Base-by-base conservation (phyloP, 2,113 vertebrate genomes). In the Alces alces region DNA sequence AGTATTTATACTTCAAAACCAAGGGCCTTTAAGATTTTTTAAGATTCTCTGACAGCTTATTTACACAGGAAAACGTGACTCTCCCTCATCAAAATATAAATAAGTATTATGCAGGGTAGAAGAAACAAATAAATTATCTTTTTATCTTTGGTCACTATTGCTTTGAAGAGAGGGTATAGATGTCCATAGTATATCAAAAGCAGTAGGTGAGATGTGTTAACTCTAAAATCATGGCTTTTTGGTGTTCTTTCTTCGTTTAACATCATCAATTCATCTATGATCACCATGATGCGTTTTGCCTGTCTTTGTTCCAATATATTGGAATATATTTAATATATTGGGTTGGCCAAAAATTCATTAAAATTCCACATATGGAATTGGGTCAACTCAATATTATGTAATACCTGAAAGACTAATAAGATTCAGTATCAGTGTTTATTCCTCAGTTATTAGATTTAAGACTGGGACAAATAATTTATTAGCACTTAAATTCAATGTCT, bases 1-100 rank as follows among this genome's bases (percentile, higher is more conserved):
- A 86, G 47, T 82, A 47, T 70, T 96, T 98, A 93, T 79, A 66
- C 25, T 95, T 97, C 55, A 84, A 96, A 97, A 95, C 30, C 30
- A 90, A 33, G 86, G 60, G 16, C 89, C 76, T 97, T 94, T 94
- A 90, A 89, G 76, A 88, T 76, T 94, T 93, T 91, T 94, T 66
- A 28, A n/a, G 92, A 91, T 66, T 95, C 39, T 76, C 6, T 94
- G 66, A 93, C 25, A 93, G 58, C 91, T 96, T 91, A 61, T 92
- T 95, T 88, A 80, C 76, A 33, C 28, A 27, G 66, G 43, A 60
- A 95, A 93, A 50, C 0, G 16, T 57, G 11, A 96, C 28, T 92
- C 33, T 95, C 45, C 45, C 36, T 84, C 90, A 52, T 45, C 11
- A 89, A 5, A 39, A 7, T 16, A 76, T 93, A 87, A 87, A 76